Conservation (phyloP, 2,113 vertebrate species). For the Diphyllodes magnificus region DNA sequence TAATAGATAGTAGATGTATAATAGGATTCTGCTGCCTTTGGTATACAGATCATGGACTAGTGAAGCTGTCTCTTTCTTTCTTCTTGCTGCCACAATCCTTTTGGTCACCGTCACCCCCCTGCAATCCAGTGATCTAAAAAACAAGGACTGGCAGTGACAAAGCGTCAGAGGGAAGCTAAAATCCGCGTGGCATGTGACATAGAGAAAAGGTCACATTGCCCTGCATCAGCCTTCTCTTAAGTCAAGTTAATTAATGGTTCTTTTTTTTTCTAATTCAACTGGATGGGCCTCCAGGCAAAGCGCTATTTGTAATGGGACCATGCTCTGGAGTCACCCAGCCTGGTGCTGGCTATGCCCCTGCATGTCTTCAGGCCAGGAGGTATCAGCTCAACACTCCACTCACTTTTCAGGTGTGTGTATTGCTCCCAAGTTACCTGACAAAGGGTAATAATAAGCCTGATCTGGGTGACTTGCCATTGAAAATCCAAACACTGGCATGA, state of each 20-base stretch:
- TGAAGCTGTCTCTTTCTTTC: background rate
- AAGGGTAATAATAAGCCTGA: background rate
- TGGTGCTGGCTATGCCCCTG: background rate
- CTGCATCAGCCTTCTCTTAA: conserved; percentile 60
- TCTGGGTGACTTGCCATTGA: background rate
- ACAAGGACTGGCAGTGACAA: conserved; percentile 41
- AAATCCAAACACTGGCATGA: fast-evolving
- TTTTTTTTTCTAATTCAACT: conserved; percentile 63
- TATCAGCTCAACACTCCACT: background rate
- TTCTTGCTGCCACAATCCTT: background rate
- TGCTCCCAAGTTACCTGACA: background rate
- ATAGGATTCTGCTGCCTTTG: background rate
- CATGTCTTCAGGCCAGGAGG: background rate
- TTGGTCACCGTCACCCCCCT: background rate
- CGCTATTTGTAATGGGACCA: background rate
- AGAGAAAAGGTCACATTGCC: conserved; percentile 74
- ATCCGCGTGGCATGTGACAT: conserved; percentile 71
- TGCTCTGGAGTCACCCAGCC: conserved; percentile 7
- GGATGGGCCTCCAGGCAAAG: conserved; percentile 67
- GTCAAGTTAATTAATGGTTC: conserved; percentile 70
- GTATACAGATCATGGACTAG: background rate
- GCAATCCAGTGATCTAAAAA: conserved; percentile 1
- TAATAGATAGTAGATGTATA: background rate
- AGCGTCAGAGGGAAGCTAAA: conserved; percentile 44
- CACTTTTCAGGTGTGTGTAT: background rate